Conservation (phyloP, 2,113 vertebrate genomes). For the Athene cunicularia region DNA sequence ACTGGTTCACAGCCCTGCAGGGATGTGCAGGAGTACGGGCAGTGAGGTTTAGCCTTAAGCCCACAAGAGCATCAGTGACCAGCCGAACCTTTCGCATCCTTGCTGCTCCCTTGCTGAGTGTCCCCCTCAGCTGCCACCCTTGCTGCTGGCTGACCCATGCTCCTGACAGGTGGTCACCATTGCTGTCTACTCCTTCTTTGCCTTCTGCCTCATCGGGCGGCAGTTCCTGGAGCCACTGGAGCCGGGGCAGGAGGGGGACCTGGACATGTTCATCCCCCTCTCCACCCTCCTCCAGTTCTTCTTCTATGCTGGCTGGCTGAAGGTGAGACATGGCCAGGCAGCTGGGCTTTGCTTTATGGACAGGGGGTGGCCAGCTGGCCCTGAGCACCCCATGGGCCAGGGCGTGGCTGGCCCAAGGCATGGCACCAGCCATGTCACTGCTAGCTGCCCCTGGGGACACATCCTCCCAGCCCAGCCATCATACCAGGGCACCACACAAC, state of each 20-base stretch:
- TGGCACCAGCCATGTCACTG: not conserved
- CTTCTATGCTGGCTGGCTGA: slow-evolving; percentile 91
- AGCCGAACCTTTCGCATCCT: fast-evolving
- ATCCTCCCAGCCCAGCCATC: not conserved
- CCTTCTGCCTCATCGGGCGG: slow-evolving; percentile 83
- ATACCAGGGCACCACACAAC: fast-evolving
- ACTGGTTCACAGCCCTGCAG: not conserved
- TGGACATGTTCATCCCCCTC: slow-evolving; percentile 86
- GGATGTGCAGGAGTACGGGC: not conserved
- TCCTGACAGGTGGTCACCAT: slow-evolving; percentile 85
- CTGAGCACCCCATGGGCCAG: not conserved
- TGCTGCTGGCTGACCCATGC: fast-evolving
- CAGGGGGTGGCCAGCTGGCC: not conserved
- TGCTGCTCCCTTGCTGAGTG: fast-evolving
- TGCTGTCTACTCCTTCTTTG: slow-evolving; percentile 88
- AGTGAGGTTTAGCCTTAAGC: not conserved
- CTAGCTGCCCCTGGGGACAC: not conserved
- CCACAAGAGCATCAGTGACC: fast-evolving
- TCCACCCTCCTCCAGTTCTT: slow-evolving; percentile 91
- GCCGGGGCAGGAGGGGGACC: slow-evolving; percentile 41
- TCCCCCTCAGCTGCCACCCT: not conserved
- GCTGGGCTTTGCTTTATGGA: not conserved
- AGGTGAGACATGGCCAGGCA: slow-evolving; percentile 61
- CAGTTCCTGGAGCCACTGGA: slow-evolving; percentile 83
- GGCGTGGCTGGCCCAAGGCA: not conserved